Percentiles rank a stretch among this genome's conserved stretches.
Evolutionary conservation across 2,888 invertebrate genomes (phyloP).

Genomic region (Tinea trinotella): DNA sequence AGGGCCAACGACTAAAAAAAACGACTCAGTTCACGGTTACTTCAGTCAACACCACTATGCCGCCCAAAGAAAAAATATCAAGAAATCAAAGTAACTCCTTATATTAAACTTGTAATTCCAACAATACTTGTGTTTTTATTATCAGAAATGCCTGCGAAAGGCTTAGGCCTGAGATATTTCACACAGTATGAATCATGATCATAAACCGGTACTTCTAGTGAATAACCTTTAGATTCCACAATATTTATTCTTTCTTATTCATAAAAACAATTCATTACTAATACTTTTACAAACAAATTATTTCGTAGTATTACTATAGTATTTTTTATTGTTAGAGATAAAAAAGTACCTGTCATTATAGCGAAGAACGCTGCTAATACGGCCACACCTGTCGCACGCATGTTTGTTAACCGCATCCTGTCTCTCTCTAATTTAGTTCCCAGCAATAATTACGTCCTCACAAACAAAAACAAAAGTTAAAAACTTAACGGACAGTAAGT

Average conservation of each 20-base stretch:
- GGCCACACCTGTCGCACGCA: conserved; percentile 66
- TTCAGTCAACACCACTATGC: too few relatives aligned
- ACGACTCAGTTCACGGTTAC: too few relatives aligned
- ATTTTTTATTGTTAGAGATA: not conserved
- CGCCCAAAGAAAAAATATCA: too few relatives aligned
- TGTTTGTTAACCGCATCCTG: conserved; percentile 53
- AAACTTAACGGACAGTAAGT: conserved; percentile 40
- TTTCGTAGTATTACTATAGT: not conserved
- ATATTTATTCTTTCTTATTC: not conserved
- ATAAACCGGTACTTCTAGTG: not conserved
- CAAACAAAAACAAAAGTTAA: conserved; percentile 43
- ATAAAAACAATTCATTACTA: not conserved
- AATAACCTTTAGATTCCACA: not conserved
- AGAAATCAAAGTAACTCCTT: not conserved
- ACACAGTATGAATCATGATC: conserved; percentile 8
- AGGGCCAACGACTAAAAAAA: too few relatives aligned
- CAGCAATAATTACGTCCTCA: conserved; percentile 48
- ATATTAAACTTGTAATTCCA: too few relatives aligned
- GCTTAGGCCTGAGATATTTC: conserved; percentile 7
- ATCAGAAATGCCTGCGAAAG: not conserved
- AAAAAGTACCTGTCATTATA: conserved; percentile 53
- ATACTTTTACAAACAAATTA: not conserved
- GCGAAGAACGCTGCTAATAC: conserved; percentile 57
- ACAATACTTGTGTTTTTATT: not conserved
- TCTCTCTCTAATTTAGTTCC: conserved; percentile 55